Evolutionary conservation across 2,797 vertebrate species (phyloP).

Genomic region (Chiropotes sagulatus): DNA sequence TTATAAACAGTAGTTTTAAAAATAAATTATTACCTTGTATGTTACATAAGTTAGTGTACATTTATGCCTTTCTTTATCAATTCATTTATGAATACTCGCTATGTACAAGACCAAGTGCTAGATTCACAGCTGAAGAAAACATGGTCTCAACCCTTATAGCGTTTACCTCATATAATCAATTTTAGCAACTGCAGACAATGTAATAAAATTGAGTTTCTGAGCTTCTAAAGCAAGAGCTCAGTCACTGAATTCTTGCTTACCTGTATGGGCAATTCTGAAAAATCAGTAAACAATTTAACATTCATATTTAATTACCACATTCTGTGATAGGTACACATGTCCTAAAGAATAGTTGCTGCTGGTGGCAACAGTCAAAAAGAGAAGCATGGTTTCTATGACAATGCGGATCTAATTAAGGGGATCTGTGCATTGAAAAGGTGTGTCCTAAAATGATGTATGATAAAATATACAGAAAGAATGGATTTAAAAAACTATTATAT

Average conservation of each 20-base stretch:
- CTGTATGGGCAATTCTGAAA: neutral
- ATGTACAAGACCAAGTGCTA: neutral
- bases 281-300: neutral
- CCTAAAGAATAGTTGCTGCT: neutral
- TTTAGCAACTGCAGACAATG: neutral
- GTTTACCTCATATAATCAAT: neutral
- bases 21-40: neutral
- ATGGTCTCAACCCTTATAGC: accelerated
- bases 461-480: slow-evolving; percentile 10
- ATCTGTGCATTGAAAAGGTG: slow-evolving; percentile 8
- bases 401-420: slow-evolving; percentile 46
- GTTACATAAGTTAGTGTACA: neutral
- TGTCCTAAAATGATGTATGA: slow-evolving; percentile 53
- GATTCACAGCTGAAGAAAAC: neutral
- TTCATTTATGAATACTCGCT: neutral
- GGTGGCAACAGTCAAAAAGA: slow-evolving; percentile 43
- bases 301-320: neutral
- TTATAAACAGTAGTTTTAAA: neutral
- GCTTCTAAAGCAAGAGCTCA: neutral
- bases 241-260: neutral
- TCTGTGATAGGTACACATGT: neutral
- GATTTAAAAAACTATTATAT: neutral
- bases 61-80: neutral
- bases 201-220: neutral
- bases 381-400: slow-evolving; percentile 32